Evolutionary conservation across 2,888 invertebrate genomes (phyloP), one percentile per base, ranked within the genome.

Genomic region (Metacarcinus magister): DNA sequence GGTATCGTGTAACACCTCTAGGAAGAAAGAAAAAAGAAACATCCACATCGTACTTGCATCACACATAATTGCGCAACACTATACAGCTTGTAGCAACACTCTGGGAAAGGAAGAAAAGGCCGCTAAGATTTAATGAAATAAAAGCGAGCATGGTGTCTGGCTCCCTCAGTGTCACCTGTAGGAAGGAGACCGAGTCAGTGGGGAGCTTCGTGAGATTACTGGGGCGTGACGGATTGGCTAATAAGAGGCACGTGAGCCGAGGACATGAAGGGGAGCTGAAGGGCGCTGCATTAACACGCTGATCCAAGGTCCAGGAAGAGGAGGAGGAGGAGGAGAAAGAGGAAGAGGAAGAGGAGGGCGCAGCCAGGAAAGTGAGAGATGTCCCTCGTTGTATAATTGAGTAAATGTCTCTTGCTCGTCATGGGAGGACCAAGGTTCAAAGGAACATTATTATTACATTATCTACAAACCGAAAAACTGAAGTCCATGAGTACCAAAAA

Each of bases 241-340:
- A 82, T 82, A 82, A 82, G 82, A 82, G 32, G 32, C 32, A 32
- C 82, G 82, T 82, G 82, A 82, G 28, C 82, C 19, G 28, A 8
- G 82, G 82, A 32, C 32, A 32, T 82, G 32, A 13, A 32, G 82
- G 32, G 82, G 32, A 82, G 32, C 82, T n/a, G 67, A n/a, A 67
- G 67, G 23, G 67, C n/a, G 13, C 82, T 5, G 82, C 32, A 82
- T 82, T 82, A 82, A 82, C 82, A 82, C 82, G 82, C 82, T 82
- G 28, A 82, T 82, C 82, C 82, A 28, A 7, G n/a, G 16, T n/a
- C 16, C 23, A 23, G 67, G 5, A 67, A n/a, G 32, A 32, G 82
- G 10, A 32, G 82, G 32, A 32, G 82, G 82, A 82, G 82, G 67
- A 67, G 67, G 67, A 67, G n/a, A 19, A 67, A n/a, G 67, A 67